Conservation (phyloP, 2,113 vertebrate genomes). For the Clarias batrachus region DNA sequence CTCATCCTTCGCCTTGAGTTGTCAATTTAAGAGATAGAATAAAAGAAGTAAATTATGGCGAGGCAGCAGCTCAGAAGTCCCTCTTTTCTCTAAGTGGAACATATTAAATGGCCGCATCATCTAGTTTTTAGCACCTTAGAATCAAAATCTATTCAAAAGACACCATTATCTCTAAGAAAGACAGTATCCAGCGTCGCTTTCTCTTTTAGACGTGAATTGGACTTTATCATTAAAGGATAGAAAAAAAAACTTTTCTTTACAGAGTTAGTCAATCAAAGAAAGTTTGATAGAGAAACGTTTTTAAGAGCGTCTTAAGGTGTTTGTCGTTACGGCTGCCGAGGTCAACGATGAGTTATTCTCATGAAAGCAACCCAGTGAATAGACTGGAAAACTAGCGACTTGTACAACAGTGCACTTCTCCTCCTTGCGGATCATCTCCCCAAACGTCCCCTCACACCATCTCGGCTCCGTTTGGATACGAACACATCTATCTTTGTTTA, state of each 20-base stretch:
- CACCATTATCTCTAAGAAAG: constrained; percentile 30
- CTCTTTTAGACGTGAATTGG: not conserved
- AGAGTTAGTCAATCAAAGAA: constrained; percentile 10
- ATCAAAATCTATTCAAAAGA: constrained; percentile 41
- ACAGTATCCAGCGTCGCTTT: constrained; percentile 18
- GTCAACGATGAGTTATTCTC: constrained; percentile 6
- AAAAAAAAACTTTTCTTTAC: not conserved
- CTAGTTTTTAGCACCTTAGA: constrained; percentile 17
- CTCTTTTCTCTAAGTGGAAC: constrained; percentile 11
- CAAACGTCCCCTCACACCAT: not conserved
- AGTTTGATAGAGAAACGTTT: constrained; percentile 10
- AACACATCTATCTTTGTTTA: constrained; percentile 11
- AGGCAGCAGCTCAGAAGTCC: constrained; percentile 23
- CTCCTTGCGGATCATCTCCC: not conserved
- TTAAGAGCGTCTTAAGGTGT: constrained; percentile 4
- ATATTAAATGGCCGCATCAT: constrained; percentile 17
- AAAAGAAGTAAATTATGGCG: constrained; percentile 20
- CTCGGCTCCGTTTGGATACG: constrained; percentile 5
- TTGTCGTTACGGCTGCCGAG: not conserved
- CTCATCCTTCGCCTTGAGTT: constrained; percentile 17
- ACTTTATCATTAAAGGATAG: constrained; percentile 37
- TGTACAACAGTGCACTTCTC: not conserved
- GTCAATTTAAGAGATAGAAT: not conserved
- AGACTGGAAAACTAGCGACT: constrained; percentile 4
- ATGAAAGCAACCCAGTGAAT: not conserved